Base-by-base conservation (phyloP, 2,888 invertebrate species). In the Trachelus stipa region DNA sequence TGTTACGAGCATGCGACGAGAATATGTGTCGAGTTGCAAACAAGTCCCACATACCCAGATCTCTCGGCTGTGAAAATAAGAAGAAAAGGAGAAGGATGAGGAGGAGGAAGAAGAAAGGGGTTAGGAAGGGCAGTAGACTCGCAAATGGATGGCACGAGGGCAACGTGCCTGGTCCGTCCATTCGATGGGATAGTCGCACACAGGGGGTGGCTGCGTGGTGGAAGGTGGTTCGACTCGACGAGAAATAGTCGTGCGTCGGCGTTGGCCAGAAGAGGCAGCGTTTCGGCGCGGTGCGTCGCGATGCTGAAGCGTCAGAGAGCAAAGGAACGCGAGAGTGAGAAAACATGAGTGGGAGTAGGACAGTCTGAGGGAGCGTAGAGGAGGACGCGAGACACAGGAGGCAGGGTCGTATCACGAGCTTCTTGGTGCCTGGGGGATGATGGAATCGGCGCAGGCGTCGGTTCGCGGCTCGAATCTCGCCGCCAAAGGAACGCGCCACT, bases 401-500 rank as follows among this genome's bases (percentile, higher is more conserved):
- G 71, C 71, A 71, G 71, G 71, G 12, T 15, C 71, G 71, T 71
- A 71, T 34, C 71, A 23, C 56, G 71, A 71, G 71, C 71, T 12
- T 23, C 71, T 31, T 33, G 71, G 71, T 34, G 77, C 35, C 78
- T 68, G 75, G 81, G 80, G 79, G 77, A 77, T 73, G 75, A 74
- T 77, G 75, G 73, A 34, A 75, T 80, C 80, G 82, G 90, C 90
- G 89, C 90, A 89, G 88, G 89, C 89, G 90, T 89, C 86, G 87
- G 83, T 80, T 84, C 85, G 84, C 85, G 87, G 86, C 87, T 87
- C 86, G 86, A 87, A 88, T 87, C 88, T 88, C 88, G 87, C 89
- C 89, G 87, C 87, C 88, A 87, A 89, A 88, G 89, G 88, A 88
- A 86, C 88, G 87, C 86, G 88, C 87, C 88, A 87, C 84, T 90